These are phyloP conservation scores for Pelobates fuscus DNA, from an alignment of 2,113 vertebrate species.

Conservation along the genomic window DNA sequence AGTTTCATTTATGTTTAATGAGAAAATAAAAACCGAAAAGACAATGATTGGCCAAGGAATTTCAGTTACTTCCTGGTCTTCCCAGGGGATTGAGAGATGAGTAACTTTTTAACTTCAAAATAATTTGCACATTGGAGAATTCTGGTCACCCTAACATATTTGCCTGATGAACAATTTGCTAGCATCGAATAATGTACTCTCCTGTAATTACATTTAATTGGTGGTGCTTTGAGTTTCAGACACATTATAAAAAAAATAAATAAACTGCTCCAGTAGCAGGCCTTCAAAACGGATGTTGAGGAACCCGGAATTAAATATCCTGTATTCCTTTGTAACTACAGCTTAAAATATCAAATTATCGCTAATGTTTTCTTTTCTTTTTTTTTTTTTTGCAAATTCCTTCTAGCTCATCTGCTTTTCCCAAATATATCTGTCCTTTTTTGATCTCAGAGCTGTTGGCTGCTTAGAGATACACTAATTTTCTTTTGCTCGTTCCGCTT, in stretches of 20 bases:
- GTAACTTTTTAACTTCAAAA: too few species aligned
- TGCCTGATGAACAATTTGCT: too few species aligned
- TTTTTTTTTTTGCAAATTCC: background rate
- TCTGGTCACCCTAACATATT: too few species aligned
- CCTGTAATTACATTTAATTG: constrained; percentile 16
- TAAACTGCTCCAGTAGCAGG: background rate
- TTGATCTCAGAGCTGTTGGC: background rate
- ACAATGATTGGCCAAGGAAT: too few species aligned
- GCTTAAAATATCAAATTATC: background rate
- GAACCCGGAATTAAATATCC: background rate
- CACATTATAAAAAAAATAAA: background rate
- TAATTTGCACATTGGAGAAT: too few species aligned
- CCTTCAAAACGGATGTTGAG: background rate
- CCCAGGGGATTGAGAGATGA: too few species aligned
- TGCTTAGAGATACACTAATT: background rate
- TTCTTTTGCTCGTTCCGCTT: background rate
- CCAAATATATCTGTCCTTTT: background rate
- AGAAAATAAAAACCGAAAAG: too few species aligned
- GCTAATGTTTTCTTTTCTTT: too few species aligned
- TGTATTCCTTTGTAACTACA: background rate
- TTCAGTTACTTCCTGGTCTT: too few species aligned
- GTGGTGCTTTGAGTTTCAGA: constrained; percentile 3
- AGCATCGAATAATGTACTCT: background rate
- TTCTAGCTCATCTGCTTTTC: background rate
- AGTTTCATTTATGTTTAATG: too few species aligned